These are phyloP conservation scores for Lasioglossum leucozonium DNA, from an alignment of 2,888 invertebrate genomes.

Conservation along the genomic window DNA sequence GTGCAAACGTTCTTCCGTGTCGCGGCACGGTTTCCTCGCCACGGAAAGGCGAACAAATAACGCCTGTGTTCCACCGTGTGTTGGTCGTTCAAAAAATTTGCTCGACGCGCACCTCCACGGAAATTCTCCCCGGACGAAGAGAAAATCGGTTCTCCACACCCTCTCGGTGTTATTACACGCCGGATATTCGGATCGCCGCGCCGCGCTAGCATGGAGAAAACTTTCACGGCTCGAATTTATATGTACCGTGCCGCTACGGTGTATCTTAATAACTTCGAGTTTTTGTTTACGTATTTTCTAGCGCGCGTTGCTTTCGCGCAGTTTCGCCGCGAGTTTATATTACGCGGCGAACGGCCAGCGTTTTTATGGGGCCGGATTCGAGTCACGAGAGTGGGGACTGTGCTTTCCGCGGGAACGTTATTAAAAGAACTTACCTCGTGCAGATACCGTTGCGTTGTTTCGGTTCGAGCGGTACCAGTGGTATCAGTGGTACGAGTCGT, in stretches of 20 bases:
- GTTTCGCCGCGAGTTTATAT: neutral
- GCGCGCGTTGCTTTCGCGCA: neutral
- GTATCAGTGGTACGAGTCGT: conserved; percentile 15
- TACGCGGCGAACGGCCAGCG: neutral
- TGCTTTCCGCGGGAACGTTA: neutral
- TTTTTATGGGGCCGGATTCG: neutral
- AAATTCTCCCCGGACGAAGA: neutral
- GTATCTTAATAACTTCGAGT: neutral
- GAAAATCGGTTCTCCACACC: neutral
- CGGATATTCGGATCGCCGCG: neutral
- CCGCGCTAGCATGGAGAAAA: neutral
- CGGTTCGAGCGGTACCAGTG: neutral
- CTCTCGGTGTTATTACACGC: neutral
- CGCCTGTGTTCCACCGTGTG: neutral
- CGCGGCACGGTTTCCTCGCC: neutral
- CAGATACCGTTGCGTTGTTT: neutral
- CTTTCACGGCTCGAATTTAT: neutral
- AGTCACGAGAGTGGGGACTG: too few species aligned
- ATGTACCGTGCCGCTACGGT: neutral
- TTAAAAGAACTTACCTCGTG: neutral
- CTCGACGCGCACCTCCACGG: neutral
- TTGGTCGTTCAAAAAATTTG: neutral
- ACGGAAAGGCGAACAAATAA: neutral
- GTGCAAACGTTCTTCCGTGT: neutral
- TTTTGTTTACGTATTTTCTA: neutral